A percentile compares a stretch with the other conserved stretches of the same genome.
phyloP scores from a whole-genome alignment of 1,140 invertebrate species.

The Philopotamus ludificatus region DNA sequence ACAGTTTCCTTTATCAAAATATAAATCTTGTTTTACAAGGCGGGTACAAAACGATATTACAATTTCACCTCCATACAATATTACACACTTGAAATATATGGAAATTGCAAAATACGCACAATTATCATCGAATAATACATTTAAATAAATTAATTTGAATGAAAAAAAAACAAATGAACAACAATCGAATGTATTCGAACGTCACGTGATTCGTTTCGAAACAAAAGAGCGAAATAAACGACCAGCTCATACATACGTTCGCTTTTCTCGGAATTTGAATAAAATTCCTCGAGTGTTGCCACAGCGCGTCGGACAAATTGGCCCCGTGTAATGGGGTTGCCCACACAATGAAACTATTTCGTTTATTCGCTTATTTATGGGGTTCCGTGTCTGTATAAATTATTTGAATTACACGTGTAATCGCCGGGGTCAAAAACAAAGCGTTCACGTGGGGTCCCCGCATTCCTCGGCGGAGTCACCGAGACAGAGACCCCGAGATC shows the following conservation, averaged over 20 bases:
- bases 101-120: background rate
- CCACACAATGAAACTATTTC: constrained; percentile 16
- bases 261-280: no score
- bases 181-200: no score
- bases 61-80: background rate
- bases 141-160: constrained; percentile 20
- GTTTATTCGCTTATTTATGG: constrained; percentile 17
- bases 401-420: constrained; percentile 9
- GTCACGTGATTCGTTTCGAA: background rate
- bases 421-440: background rate
- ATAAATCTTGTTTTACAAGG: constrained; percentile 28
- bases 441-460: background rate
- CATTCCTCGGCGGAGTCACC: background rate
- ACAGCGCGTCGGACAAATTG: background rate
- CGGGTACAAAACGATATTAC: background rate
- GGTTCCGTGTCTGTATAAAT: background rate
- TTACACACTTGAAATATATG: background rate
- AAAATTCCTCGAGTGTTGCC: no score
- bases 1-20: constrained; percentile 16
- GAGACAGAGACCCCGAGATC: background rate
- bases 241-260: no score
- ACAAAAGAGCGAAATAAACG: no score
- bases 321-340: constrained; percentile 4
- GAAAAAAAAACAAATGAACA: constrained; percentile 11
- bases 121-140: constrained; percentile 12